phyloP scores from a whole-genome alignment of 2,888 invertebrate species.

The Thelaira solivaga region DNA sequence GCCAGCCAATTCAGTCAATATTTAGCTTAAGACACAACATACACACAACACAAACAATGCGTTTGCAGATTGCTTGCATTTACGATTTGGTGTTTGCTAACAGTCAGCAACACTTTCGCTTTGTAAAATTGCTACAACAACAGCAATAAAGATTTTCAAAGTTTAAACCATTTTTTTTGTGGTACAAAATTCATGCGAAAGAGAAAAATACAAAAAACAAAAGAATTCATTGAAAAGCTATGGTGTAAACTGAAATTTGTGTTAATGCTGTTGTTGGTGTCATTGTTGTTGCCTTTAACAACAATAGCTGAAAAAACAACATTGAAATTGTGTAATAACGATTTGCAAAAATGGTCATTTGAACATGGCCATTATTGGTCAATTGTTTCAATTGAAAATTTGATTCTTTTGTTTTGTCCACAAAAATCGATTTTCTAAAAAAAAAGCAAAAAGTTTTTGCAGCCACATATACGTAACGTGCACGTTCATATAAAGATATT shows the following conservation, averaged over 20 bases:
- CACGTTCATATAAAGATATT: slow-evolving; percentile 17
- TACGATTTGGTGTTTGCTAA: background rate
- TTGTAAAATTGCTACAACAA: background rate
- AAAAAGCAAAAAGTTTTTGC: slow-evolving; percentile 46
- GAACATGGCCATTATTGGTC: slow-evolving; percentile 67
- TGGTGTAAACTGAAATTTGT: slow-evolving; percentile 55
- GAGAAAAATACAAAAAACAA: background rate
- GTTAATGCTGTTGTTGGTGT: slow-evolving; percentile 22
- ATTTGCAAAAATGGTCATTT: slow-evolving; percentile 73
- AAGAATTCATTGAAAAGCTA: slow-evolving; percentile 38
- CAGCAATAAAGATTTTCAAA: no score
- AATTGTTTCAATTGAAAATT: slow-evolving; percentile 56
- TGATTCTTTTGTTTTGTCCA: slow-evolving; percentile 31
- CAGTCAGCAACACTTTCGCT: slow-evolving; percentile 54
- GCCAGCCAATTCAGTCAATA: background rate
- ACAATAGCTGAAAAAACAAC: slow-evolving; percentile 19
- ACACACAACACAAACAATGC: slow-evolving; percentile 38
- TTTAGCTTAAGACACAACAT: background rate
- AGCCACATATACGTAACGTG: no score
- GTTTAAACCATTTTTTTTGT: slow-evolving; percentile 35
- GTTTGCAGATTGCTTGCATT: slow-evolving; percentile 19
- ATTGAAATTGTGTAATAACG: slow-evolving; percentile 71
- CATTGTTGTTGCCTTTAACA: slow-evolving; percentile 16
- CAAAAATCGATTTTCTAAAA: slow-evolving; percentile 36
- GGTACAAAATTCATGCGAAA: slow-evolving; percentile 2